Percentiles rank a stretch among this genome's conserved stretches.
These are phyloP conservation scores for Atta texana DNA, from an alignment of 1,140 invertebrate genomes.

Conservation along the genomic window DNA sequence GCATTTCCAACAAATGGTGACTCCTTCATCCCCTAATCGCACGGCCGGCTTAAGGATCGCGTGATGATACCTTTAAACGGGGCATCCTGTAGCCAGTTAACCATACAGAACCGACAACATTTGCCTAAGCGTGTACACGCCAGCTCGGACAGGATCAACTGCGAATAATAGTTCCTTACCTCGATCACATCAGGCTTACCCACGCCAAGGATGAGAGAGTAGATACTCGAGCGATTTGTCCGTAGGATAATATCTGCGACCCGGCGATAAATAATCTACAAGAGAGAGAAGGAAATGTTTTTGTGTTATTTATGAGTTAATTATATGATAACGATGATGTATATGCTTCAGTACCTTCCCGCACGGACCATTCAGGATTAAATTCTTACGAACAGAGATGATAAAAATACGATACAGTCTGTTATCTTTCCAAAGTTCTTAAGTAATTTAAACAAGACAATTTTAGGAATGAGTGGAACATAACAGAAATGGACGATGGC, in stretches of 20 bases:
- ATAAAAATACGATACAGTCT: neutral
- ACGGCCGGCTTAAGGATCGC: constrained; percentile 70
- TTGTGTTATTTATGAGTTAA: constrained; percentile 30
- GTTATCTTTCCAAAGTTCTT: neutral
- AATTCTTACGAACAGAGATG: neutral
- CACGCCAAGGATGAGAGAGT: constrained; percentile 41
- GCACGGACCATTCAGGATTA: neutral
- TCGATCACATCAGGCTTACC: constrained; percentile 36
- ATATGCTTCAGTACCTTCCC: neutral
- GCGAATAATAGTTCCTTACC: constrained; percentile 63
- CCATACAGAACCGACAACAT: constrained; percentile 79
- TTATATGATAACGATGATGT: constrained; percentile 9
- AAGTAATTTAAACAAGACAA: neutral
- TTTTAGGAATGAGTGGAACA: neutral
- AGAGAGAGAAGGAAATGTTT: constrained; percentile 15
- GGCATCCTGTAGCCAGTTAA: constrained; percentile 78
- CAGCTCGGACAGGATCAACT: constrained; percentile 71
- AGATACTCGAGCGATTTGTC: constrained; percentile 25
- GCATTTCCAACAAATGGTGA: constrained; percentile 40
- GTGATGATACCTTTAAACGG: constrained; percentile 73
- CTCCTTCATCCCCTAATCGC: constrained; percentile 67
- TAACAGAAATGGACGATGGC: constrained; percentile 10
- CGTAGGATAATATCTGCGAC: constrained; percentile 7
- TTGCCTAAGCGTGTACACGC: constrained; percentile 74
- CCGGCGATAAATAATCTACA: constrained; percentile 33